A percentile compares a stretch with the other conserved stretches of the same genome.
Conservation (phyloP, 2,113 vertebrate species). For the Echinops telfairi region DNA sequence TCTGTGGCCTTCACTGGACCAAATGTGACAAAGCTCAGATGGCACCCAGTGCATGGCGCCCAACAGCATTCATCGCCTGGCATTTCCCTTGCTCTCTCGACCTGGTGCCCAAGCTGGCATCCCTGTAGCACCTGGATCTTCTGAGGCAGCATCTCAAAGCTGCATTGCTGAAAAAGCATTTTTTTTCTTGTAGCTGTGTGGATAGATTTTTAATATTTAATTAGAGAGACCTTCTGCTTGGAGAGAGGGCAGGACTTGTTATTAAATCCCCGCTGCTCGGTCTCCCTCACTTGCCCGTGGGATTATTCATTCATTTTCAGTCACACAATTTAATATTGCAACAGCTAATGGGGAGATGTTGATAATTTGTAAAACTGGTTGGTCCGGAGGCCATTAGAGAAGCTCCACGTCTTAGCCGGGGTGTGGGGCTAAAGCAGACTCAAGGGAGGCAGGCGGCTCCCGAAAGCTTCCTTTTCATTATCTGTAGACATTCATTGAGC, state of each 20-base stretch:
- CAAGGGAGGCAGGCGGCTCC: not conserved
- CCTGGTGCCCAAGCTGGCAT: not conserved
- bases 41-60: not conserved
- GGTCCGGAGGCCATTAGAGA: conserved; percentile 67
- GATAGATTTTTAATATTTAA: conserved; percentile 85
- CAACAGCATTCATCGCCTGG: accelerated
- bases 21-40: no score
- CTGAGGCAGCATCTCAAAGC: conserved; percentile 32
- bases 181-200: conserved; percentile 59
- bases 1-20: not conserved
- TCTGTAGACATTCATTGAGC: not conserved
- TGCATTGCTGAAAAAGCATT: conserved; percentile 74
- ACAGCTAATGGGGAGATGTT: conserved; percentile 83
- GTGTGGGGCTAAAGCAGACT: not conserved
- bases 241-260: conserved; percentile 82
- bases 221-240: conserved; percentile 78
- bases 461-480: not conserved
- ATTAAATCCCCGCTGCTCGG: conserved; percentile 79
- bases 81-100: not conserved
- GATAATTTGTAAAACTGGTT: conserved; percentile 83
- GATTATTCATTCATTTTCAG: conserved; percentile 84
- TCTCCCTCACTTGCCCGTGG: conserved; percentile 78
- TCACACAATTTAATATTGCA: conserved; percentile 83
- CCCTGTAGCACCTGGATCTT: conserved; percentile 29
- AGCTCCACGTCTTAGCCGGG: not conserved